phyloP scores from a whole-genome alignment of 2,113 vertebrate genomes.

The Tor tambroides region DNA sequence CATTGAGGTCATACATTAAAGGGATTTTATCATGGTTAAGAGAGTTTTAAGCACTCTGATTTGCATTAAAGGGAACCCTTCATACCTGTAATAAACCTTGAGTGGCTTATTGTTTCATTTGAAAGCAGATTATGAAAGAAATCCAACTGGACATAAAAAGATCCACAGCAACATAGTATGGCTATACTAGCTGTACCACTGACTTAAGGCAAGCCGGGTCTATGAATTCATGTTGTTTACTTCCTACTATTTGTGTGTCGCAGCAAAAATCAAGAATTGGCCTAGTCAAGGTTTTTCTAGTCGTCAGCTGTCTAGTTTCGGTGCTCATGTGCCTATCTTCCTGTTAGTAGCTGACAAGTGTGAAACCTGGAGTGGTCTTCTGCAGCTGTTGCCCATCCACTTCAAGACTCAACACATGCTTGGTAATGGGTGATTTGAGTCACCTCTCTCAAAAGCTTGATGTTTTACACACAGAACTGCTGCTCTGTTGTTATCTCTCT shows the following conservation, averaged over 20 bases:
- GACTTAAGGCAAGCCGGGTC: background rate
- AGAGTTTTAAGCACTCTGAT: background rate
- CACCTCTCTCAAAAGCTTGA: background rate
- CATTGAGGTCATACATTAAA: background rate
- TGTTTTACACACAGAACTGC: background rate
- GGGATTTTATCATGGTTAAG: background rate
- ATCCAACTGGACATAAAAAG: background rate
- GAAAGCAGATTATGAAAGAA: background rate
- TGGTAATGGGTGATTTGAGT: constrained; percentile 20
- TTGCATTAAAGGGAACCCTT: background rate
- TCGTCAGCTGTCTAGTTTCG: constrained; percentile 6
- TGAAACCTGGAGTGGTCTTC: constrained; percentile 26
- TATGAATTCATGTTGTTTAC: constrained; percentile 14
- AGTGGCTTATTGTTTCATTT: background rate
- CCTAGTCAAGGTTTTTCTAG: constrained; percentile 3
- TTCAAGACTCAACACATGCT: constrained; percentile 7
- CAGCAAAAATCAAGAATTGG: constrained; percentile 8
- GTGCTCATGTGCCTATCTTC: constrained; percentile 24
- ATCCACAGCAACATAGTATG: no score
- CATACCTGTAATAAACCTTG: background rate
- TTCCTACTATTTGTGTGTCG: background rate
- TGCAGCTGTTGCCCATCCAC: constrained; percentile 36
- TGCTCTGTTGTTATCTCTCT: background rate
- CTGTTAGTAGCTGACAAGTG: constrained; percentile 23
- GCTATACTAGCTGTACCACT: background rate